phyloP scores from a whole-genome alignment of 2,888 invertebrate genomes.

The Nudaria mundana region DNA sequence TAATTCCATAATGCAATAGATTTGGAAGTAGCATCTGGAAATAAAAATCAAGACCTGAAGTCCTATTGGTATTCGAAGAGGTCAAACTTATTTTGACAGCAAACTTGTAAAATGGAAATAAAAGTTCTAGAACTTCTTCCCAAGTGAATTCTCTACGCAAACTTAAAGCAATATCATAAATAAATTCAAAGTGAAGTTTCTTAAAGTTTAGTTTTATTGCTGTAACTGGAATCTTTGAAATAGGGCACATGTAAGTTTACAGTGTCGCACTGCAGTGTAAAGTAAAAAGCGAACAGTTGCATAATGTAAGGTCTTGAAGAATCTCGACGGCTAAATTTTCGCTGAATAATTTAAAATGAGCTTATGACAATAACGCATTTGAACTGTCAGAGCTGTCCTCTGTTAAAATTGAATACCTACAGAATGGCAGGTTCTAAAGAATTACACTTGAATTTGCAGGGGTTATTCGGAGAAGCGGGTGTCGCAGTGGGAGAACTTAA shows the following conservation, averaged over 20 bases:
- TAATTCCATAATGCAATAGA: too few relatives aligned
- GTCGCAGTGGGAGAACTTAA: slow-evolving; percentile 65
- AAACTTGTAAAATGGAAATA: not conserved
- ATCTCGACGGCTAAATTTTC: slow-evolving; percentile 11
- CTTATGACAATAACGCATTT: too few relatives aligned
- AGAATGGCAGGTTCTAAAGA: too few relatives aligned
- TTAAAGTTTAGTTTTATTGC: slow-evolving; percentile 10
- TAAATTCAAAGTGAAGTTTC: slow-evolving; percentile 6
- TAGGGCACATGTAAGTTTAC: slow-evolving; percentile 32
- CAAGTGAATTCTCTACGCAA: slow-evolving; percentile 2
- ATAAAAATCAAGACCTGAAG: too few relatives aligned
- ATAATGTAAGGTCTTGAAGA: too few relatives aligned
- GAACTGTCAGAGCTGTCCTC: too few relatives aligned
- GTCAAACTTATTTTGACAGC: not conserved
- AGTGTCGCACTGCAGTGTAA: slow-evolving; percentile 15
- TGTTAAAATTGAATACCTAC: too few relatives aligned
- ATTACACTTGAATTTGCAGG: too few relatives aligned
- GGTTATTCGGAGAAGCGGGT: slow-evolving; percentile 41
- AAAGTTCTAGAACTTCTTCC: not conserved
- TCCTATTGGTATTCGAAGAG: too few relatives aligned
- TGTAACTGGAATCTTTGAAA: slow-evolving; percentile 14
- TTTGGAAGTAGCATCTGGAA: too few relatives aligned
- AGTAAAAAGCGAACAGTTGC: too few relatives aligned
- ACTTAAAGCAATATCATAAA: slow-evolving; percentile 4
- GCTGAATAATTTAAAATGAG: slow-evolving; percentile 9